Base-by-base conservation (phyloP, 2,888 invertebrate genomes). In the Embidobia sp. region DNA sequence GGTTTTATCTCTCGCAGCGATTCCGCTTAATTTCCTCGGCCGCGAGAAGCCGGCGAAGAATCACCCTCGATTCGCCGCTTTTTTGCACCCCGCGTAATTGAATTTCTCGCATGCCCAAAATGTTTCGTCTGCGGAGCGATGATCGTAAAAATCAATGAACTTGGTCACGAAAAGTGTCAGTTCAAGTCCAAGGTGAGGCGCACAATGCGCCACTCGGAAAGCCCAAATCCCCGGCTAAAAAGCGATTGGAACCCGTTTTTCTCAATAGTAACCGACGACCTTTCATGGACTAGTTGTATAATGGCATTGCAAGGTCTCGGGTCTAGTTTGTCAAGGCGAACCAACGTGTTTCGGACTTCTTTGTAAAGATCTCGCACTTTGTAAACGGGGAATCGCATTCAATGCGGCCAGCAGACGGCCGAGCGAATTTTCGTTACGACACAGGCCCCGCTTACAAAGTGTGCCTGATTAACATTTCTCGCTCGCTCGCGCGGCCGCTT, bases 271-370 rank as follows among this genome's bases (percentile, higher is more conserved):
- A 15, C 11, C 51, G 35, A 44, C 73, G 64, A 66, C 64, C 51
- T 66, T 51, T 66, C 57, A 26, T 59, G 57, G 55, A 73, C 57
- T 57, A 73, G 57, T 66, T 73, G 26, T 72, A 44, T 57, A 73
- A 73, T 59, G 35, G 44, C 22, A 29, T 42, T 59, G 59, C 59
- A 73, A 74, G 59, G 74, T 27, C 59, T 59, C 33, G 46, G 22
- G 59, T 74, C 74, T 49, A 74, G 74, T 74, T 74, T 74, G 44
- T 51, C 74, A 66, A 66, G 74, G 66, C 37, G 66, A 59, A 37
- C 15, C 29, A 74, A 74, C 59, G 46, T 53, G 66, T 57, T 64
- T 73, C 37, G 48, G 40, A 26, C 44, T 31, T 64, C 63, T 61
- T 69, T 72, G 53, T 63, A 35, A 51, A 3, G 31, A 55, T 42